phyloP scores from a whole-genome alignment of 2,888 invertebrate species.

The Phaedon cochleariae region DNA sequence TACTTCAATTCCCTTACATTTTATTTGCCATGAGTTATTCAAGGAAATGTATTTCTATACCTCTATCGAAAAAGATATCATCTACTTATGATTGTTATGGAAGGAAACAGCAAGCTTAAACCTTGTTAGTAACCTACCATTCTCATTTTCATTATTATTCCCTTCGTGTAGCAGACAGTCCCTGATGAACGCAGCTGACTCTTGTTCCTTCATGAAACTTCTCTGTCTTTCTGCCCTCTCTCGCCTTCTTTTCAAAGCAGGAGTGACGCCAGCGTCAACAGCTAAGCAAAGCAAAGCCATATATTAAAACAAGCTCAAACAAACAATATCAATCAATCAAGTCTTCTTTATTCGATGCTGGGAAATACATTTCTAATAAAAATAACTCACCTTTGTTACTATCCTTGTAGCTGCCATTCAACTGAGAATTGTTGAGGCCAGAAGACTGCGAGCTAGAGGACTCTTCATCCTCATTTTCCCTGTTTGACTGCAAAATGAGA shows the following conservation, averaged over 20 bases:
- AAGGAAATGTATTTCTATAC: too few species aligned
- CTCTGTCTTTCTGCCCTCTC: slow-evolving; percentile 87
- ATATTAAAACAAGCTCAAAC: slow-evolving; percentile 17
- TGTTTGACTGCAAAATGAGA: slow-evolving; percentile 47
- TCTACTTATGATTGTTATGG: too few species aligned
- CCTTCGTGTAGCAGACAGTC: slow-evolving; percentile 57
- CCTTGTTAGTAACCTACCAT: slow-evolving; percentile 49
- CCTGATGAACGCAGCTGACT: slow-evolving; percentile 67
- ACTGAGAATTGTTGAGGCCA: slow-evolving; percentile 64
- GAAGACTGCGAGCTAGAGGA: slow-evolving; percentile 71
- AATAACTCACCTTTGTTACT: slow-evolving; percentile 64
- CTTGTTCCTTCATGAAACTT: slow-evolving; percentile 84
- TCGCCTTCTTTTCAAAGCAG: slow-evolving; percentile 80
- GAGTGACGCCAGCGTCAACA: slow-evolving; percentile 78
- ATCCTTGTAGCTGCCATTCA: slow-evolving; percentile 68
- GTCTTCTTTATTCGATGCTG: too few species aligned
- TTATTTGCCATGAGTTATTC: too few species aligned
- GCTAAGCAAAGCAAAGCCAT: slow-evolving; percentile 56
- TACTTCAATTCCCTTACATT: too few species aligned
- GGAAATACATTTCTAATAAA: too few species aligned
- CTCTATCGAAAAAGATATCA: too few species aligned
- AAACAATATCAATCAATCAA: too few species aligned
- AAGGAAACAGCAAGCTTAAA: background rate
- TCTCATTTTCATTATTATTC: slow-evolving; percentile 51
- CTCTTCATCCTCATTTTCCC: slow-evolving; percentile 65